A percentile compares a stretch with the other conserved stretches of the same genome.
Conservation (phyloP, 2,113 vertebrate species). For the Lophochroa leadbeateri region DNA sequence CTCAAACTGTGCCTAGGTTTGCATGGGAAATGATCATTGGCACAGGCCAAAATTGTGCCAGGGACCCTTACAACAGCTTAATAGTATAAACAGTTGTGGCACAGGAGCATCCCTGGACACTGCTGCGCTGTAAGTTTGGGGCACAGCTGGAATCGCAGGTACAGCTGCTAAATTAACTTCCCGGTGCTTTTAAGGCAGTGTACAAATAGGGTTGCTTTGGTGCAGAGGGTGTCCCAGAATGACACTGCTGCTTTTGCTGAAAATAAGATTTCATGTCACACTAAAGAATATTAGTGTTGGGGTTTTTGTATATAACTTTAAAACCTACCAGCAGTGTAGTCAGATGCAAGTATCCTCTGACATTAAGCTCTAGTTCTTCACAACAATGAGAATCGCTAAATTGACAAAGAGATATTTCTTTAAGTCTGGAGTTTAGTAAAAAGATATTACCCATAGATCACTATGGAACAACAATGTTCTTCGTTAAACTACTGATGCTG, state of each 20-base stretch:
- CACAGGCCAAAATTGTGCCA: background rate
- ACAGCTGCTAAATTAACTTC: background rate
- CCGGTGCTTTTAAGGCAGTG: background rate
- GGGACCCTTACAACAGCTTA: background rate
- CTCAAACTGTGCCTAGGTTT: constrained; percentile 27
- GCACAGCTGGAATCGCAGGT: background rate
- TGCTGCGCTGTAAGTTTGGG: background rate
- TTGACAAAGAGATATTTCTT: background rate
- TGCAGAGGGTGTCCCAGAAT: background rate
- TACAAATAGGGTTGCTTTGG: background rate
- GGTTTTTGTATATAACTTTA: background rate
- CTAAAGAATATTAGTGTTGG: background rate
- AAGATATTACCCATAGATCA: background rate
- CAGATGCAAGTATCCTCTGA: background rate
- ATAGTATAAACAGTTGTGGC: background rate
- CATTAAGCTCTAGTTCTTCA: background rate
- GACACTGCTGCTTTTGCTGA: background rate
- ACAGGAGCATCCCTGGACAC: background rate
- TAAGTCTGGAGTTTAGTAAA: constrained; percentile 28
- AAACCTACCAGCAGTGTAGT: background rate
- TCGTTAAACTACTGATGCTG: background rate
- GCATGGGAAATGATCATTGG: background rate
- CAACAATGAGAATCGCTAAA: background rate
- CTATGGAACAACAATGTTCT: background rate
- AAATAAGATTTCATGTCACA: background rate